Conservation (phyloP, 2,888 invertebrate species). For the Drosophila cracens region DNA sequence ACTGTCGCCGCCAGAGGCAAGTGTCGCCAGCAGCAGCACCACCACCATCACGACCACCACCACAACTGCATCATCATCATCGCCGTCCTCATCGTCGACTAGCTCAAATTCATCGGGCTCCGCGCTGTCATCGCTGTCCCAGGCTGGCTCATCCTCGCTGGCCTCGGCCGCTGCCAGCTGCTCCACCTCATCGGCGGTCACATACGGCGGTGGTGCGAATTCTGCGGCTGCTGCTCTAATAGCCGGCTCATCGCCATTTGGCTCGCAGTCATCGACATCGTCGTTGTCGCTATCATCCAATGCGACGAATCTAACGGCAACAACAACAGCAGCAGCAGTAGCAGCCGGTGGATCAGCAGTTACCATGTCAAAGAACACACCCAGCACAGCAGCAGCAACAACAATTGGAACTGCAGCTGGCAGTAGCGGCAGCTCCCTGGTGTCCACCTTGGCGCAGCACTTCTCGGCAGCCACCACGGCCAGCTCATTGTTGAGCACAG, state of each 20-base stretch:
- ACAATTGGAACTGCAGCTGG: slow-evolving; percentile 17
- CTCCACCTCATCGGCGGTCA: slow-evolving; percentile 65
- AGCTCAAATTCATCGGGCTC: slow-evolving; percentile 71
- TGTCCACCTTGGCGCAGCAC: slow-evolving; percentile 82
- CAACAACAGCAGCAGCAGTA: slow-evolving; percentile 21
- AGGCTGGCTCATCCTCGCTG: slow-evolving; percentile 68
- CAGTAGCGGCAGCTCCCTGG: slow-evolving; percentile 56
- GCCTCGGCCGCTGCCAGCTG: slow-evolving; percentile 65
- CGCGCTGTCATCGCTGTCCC: slow-evolving; percentile 67
- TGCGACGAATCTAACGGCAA: slow-evolving; percentile 35
- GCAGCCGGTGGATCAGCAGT: slow-evolving; percentile 1
- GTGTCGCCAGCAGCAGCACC: slow-evolving; percentile 29
- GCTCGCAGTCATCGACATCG: slow-evolving; percentile 74
- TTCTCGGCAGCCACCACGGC: slow-evolving; percentile 80
- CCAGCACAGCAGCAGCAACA: slow-evolving; percentile 23
- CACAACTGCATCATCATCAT: slow-evolving; percentile 61
- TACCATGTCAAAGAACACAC: neutral
- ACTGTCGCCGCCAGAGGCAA: slow-evolving; percentile 70
- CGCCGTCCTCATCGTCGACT: slow-evolving; percentile 70
- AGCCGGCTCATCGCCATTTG: slow-evolving; percentile 72
- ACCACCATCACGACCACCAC: slow-evolving; percentile 19
- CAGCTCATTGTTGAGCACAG: slow-evolving; percentile 64
- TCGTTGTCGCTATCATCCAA: slow-evolving; percentile 59
- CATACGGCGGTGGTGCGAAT: slow-evolving; percentile 65
- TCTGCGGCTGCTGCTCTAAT: slow-evolving; percentile 71